phyloP scores from a whole-genome alignment of 2,113 vertebrate species.

The Hypocryptadius cinnamomeus region DNA sequence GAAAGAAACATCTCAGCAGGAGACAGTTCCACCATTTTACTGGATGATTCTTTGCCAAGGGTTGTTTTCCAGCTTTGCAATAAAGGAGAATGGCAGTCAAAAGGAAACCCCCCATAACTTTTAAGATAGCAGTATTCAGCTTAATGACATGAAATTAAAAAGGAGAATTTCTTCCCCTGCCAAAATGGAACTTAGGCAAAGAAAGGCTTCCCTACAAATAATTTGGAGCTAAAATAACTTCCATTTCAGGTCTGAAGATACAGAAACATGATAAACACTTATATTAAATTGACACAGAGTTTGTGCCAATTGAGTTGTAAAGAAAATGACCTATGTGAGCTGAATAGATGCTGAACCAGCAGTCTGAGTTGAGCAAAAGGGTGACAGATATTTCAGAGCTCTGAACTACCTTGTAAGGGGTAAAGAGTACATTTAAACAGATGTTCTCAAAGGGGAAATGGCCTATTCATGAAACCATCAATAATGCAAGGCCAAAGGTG shows the following conservation, averaged over 20 bases:
- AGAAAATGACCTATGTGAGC: not conserved
- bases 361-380: not conserved
- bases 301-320: slow-evolving; percentile 12
- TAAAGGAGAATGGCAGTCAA: not conserved
- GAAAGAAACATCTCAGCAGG: not conserved
- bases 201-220: not conserved
- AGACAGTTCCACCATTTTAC: not conserved
- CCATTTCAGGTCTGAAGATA: not conserved
- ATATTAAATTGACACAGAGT: slow-evolving; percentile 3
- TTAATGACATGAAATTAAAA: slow-evolving; percentile 19
- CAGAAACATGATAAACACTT: not conserved
- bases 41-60: not conserved
- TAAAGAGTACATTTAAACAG: slow-evolving; percentile 4
- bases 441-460: not conserved
- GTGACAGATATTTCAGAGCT: not conserved
- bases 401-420: not conserved
- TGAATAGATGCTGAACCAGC: not conserved
- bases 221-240: not conserved
- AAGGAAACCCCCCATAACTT: not conserved
- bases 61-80: not conserved
- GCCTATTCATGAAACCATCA: slow-evolving; percentile 6
- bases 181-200: not conserved
- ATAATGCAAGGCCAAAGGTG: slow-evolving; percentile 12
- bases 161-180: slow-evolving; percentile 1
- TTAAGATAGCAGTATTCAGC: not conserved